Evolutionary conservation across 2,888 invertebrate genomes (phyloP).

Genomic region (Achlya flavicornis): DNA sequence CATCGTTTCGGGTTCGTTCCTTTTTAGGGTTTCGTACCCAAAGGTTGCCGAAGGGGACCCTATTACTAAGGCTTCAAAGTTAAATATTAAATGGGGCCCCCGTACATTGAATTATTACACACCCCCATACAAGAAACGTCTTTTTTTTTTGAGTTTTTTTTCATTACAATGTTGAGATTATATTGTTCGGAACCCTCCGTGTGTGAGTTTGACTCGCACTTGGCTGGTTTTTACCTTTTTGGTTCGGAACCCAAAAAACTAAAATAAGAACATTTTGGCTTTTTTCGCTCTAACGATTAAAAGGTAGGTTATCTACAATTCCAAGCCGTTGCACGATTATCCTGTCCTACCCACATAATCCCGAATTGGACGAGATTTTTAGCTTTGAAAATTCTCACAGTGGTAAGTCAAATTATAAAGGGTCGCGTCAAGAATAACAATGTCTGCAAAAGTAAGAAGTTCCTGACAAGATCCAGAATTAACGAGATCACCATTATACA

Average conservation of each 20-base stretch:
- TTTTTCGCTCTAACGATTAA: slow-evolving; percentile 8
- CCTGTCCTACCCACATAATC: slow-evolving; percentile 17
- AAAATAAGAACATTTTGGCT: background rate
- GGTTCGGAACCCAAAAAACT: background rate
- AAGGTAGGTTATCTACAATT: slow-evolving; percentile 13
- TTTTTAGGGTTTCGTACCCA: too few relatives aligned
- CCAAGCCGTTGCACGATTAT: slow-evolving; percentile 18
- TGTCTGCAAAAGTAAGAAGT: slow-evolving; percentile 45
- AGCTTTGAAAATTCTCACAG: slow-evolving; percentile 29
- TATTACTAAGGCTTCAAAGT: too few relatives aligned
- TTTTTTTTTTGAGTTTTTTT: too few relatives aligned
- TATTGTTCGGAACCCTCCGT: too few relatives aligned
- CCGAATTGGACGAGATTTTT: slow-evolving; percentile 29
- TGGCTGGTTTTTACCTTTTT: too few relatives aligned
- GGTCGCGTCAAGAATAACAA: slow-evolving; percentile 46
- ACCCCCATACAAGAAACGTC: too few relatives aligned
- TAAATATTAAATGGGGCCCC: too few relatives aligned
- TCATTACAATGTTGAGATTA: too few relatives aligned
- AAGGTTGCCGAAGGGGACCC: too few relatives aligned
- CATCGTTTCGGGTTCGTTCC: too few relatives aligned
- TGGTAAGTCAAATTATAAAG: slow-evolving; percentile 39
- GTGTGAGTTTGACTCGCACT: too few relatives aligned
- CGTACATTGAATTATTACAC: too few relatives aligned
- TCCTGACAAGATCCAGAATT: slow-evolving; percentile 43
- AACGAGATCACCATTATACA: slow-evolving; percentile 35